Conservation (phyloP, 1,140 invertebrate genomes). For the Colletes gigas region DNA sequence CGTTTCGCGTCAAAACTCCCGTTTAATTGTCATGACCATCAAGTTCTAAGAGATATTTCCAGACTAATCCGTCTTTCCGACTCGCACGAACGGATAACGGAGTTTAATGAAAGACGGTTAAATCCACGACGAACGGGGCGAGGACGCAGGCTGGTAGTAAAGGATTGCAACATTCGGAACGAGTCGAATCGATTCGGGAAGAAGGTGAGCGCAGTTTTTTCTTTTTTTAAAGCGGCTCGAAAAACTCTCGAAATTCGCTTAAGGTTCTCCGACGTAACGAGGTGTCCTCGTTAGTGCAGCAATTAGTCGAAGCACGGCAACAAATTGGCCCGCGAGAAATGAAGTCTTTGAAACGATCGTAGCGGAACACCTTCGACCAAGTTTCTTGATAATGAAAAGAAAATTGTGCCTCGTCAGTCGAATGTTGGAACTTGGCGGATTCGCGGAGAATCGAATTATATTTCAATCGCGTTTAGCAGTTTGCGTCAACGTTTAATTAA, state of each 20-base stretch:
- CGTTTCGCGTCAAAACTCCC: conserved; percentile 30
- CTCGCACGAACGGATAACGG: conserved; percentile 15
- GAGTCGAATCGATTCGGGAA: neutral
- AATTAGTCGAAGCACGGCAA: conserved; percentile 18
- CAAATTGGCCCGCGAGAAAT: conserved; percentile 6
- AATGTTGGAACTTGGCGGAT: too few species aligned
- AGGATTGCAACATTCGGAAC: conserved; percentile 5
- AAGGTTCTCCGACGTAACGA: conserved; percentile 34
- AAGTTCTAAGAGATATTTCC: conserved; percentile 20
- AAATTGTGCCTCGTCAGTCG: neutral
- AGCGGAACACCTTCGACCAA: neutral
- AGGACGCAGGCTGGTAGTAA: neutral
- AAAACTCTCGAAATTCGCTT: conserved; percentile 28
- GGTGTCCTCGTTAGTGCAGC: conserved; percentile 27
- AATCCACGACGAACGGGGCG: neutral
- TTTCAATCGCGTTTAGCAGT: too few species aligned
- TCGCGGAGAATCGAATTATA: too few species aligned
- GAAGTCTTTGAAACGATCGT: neutral
- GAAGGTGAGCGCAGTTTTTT: neutral
- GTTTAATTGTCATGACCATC: conserved; percentile 46
- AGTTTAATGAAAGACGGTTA: conserved; percentile 42
- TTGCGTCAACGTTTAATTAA: too few species aligned
- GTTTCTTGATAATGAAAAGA: neutral
- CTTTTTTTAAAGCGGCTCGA: neutral
- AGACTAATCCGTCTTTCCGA: conserved; percentile 39